Evolutionary conservation across 1,140 invertebrate genomes (phyloP), one percentile per base, ranked within the genome.

Genomic region (Drosophila ercepeae): DNA sequence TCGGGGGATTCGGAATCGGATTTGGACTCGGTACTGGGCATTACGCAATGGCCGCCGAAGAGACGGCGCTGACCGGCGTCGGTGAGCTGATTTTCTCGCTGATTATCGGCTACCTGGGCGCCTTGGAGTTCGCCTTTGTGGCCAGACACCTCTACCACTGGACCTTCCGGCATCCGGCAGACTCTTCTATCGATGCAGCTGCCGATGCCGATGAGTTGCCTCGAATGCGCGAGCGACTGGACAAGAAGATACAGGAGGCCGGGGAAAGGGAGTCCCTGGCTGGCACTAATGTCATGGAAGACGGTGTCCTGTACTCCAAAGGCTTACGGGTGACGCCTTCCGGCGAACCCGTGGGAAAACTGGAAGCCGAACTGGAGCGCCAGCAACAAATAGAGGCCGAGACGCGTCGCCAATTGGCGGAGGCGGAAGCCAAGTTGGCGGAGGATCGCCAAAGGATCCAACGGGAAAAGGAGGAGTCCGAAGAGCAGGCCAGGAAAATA

Each of bases 101-200:
- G 75, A 89, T 96, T 19, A 93, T 96, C 61, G 93, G 94, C n/a
- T 96, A 95, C 78, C 93, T 95, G 16, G 95, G 95, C 50, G 93
- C 95, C 2, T 57, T 95, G 57, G 95, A 96, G 89, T 92, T 95
- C 11, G 83, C 95, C 9, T 91, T 79, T 48, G 86, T 91, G 9
- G 70, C 83, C 2, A 81, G 77, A 6, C 90, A 91, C 50, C 54
- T 91, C 0, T 90, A 84, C 36, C 90, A 91, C 46, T 90, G 77
- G 75, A 69, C 67, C 4, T 88, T 51, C 27, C 65, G 51, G 36
- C 90, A 91, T 76, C 70, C 74, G 4, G 11, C 9, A 0, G 8
- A 23, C 13, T 51, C 57, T 1, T 11, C 45, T 0, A 8, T 14
- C 0, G 63, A 76, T 49, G 79, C 53, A 2, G 52, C 70, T 0